Percentiles rank a stretch among this genome's conserved stretches.
These are phyloP conservation scores for Enteromius argenteus DNA, from an alignment of 2,797 vertebrate species.

Conservation along the genomic window DNA sequence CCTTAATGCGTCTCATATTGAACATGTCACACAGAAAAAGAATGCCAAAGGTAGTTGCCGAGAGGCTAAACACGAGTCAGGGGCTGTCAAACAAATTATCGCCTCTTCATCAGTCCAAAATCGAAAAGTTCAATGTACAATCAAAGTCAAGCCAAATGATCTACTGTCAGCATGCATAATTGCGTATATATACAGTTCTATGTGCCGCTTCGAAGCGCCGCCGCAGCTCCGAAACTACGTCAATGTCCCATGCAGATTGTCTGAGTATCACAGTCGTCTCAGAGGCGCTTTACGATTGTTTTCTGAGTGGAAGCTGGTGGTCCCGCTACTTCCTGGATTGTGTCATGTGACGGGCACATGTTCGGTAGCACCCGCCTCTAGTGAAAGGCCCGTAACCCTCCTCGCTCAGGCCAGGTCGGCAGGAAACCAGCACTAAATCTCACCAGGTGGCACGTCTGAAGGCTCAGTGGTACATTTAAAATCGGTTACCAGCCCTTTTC, in stretches of 20 bases:
- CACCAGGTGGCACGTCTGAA: constrained; percentile 58
- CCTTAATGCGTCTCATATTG: constrained; percentile 59
- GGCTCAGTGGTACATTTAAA: constrained; percentile 60
- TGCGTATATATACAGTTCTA: constrained; percentile 60
- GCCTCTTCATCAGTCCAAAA: constrained; percentile 46
- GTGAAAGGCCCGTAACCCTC: constrained; percentile 49
- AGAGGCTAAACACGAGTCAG: constrained; percentile 73
- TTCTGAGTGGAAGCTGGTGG: constrained; percentile 60
- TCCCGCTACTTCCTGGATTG: constrained; percentile 59
- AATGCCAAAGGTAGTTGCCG: constrained; percentile 80
- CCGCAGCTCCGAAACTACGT: constrained; percentile 54
- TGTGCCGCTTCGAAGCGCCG: constrained; percentile 56
- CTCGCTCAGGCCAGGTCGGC: constrained; percentile 63
- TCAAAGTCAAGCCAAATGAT: constrained; percentile 54
- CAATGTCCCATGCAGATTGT: constrained; percentile 62
- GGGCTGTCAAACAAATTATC: constrained; percentile 47
- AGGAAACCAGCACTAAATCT: constrained; percentile 63
- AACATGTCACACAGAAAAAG: constrained; percentile 62
- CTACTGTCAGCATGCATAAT: constrained; percentile 53
- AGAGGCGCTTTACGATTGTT: constrained; percentile 47
- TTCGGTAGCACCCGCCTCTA: constrained; percentile 71
- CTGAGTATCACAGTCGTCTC: constrained; percentile 56
- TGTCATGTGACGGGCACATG: constrained; percentile 41
- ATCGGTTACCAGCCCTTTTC: constrained; percentile 63
- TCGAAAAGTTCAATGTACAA: constrained; percentile 55